Conservation (phyloP, 53 echinoderm and acorn worm genomes). For the Mesocentrotus franciscanus region DNA sequence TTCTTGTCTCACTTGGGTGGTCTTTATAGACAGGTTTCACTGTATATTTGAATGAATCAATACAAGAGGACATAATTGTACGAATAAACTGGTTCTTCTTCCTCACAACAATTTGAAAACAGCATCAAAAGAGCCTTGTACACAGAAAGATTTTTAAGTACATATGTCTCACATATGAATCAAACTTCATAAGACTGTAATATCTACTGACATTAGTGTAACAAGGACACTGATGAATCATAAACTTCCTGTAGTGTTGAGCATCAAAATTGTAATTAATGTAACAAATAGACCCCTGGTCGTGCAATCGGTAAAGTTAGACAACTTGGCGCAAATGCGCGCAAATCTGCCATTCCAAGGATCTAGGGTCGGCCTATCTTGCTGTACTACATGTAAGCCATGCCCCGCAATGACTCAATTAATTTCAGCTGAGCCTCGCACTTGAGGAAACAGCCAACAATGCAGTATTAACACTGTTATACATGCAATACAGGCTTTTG, state of each 20-base stretch:
- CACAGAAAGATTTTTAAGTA: background rate
- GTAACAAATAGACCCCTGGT: background rate
- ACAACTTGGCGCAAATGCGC: background rate
- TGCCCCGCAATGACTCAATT: too few species aligned
- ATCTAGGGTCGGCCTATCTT: too few species aligned
- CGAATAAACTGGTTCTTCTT: background rate
- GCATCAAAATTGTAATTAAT: background rate
- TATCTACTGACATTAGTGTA: background rate
- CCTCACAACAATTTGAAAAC: background rate
- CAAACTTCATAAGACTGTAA: background rate
- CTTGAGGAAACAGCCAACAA: too few species aligned
- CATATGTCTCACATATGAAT: background rate
- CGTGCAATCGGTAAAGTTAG: background rate
- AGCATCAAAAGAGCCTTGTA: background rate
- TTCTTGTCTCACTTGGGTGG: too few species aligned
- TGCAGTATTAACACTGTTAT: too few species aligned
- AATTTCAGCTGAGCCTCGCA: too few species aligned
- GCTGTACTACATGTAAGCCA: too few species aligned
- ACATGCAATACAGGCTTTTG: background rate
- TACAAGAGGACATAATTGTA: background rate
- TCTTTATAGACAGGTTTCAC: too few species aligned
- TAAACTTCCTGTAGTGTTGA: background rate
- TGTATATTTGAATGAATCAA: too few species aligned
- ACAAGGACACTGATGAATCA: background rate
- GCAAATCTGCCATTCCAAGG: too few species aligned